Conservation (phyloP, 2,888 invertebrate genomes). For the Hartigia nigra region DNA sequence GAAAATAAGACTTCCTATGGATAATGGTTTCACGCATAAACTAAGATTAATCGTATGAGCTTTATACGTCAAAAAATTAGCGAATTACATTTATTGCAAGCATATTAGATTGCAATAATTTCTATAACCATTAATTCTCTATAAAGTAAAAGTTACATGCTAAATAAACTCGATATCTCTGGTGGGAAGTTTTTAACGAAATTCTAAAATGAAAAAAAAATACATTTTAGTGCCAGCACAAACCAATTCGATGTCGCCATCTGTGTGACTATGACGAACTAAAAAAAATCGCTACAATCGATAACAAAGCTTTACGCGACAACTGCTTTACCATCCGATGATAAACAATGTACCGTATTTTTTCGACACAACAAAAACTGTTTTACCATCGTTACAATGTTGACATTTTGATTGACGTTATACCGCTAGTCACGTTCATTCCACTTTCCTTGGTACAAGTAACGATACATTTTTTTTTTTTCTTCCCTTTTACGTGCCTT, state of each 20-base stretch:
- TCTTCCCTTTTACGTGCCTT: background rate
- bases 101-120: background rate
- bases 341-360: background rate
- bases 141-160: too few relatives aligned
- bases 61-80: background rate
- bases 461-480: background rate
- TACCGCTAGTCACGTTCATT: slow-evolving; percentile 1
- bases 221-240: background rate
- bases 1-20: background rate
- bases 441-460: slow-evolving; percentile 3
- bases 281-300: background rate
- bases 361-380: background rate
- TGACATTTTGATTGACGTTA: background rate
- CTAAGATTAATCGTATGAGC: background rate
- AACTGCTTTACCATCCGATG: background rate
- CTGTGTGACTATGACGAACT: background rate
- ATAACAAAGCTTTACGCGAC: background rate
- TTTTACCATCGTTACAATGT: background rate
- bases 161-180: background rate
- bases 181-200: background rate
- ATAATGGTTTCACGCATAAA: background rate
- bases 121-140: background rate
- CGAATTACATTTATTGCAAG: background rate
- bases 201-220: background rate
- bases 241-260: background rate